These are phyloP conservation scores for Sciurus vulgaris DNA, from an alignment of 2,797 vertebrate species.

Conservation along the genomic window DNA sequence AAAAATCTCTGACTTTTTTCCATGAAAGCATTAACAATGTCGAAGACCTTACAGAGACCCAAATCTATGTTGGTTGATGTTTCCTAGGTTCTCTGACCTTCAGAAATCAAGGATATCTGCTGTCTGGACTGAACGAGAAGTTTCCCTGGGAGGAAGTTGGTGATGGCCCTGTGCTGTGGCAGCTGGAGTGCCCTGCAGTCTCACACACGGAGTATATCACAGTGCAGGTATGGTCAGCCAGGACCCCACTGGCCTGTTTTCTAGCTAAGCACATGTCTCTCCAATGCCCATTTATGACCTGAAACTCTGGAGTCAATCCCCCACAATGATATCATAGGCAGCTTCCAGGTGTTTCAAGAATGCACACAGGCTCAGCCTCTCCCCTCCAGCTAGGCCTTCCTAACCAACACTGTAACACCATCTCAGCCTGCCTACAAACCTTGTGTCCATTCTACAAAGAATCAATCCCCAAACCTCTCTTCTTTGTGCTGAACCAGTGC, in stretches of 20 bases:
- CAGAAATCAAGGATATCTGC: background rate
- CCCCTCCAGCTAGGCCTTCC: rapidly evolving
- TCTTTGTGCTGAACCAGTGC: background rate
- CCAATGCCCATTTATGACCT: too few species aligned
- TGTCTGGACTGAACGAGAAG: background rate
- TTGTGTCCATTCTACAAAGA: background rate
- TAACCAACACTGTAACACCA: rapidly evolving
- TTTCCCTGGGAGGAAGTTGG: too few species aligned
- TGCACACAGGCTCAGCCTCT: too few species aligned
- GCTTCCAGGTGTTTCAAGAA: background rate
- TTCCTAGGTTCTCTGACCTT: rapidly evolving
- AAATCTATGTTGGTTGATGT: background rate
- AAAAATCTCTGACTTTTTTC: background rate
- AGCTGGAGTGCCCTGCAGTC: background rate
- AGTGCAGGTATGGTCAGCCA: background rate
- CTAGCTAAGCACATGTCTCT: background rate
- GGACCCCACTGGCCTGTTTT: background rate
- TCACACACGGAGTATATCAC: background rate
- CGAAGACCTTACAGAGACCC: background rate
- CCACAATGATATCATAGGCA: background rate
- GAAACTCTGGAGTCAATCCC: too few species aligned
- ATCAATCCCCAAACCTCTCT: too few species aligned
- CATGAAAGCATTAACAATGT: background rate
- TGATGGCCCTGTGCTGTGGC: background rate
- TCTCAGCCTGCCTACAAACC: background rate